Conservation (phyloP, 2,113 vertebrate species). For the Brachyistius frenatus region DNA sequence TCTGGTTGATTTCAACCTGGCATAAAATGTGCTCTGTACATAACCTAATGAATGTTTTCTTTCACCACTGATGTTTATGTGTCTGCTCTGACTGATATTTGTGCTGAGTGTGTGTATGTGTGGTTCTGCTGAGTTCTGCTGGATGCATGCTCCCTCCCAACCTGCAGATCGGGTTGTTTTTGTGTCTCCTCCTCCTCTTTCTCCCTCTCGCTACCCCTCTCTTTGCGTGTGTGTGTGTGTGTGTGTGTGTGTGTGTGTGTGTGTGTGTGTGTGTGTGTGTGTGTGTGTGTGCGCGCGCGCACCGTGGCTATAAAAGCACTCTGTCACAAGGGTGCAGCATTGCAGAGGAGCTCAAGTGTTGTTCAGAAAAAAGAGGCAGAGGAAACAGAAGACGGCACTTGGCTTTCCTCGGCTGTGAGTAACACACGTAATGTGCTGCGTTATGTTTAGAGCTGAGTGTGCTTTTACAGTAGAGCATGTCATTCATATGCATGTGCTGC, state of each 20-base stretch:
- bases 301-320: slow-evolving; percentile 55
- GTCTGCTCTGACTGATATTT: slow-evolving; percentile 38
- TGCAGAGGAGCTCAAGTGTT: slow-evolving; percentile 58
- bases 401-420: slow-evolving; percentile 56
- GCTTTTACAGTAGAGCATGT: neutral
- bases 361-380: slow-evolving; percentile 16
- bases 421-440: neutral
- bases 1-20: no score
- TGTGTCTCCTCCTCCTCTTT: slow-evolving; percentile 9
- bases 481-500: slow-evolving; percentile 1
- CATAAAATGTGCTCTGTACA: no score
- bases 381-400: slow-evolving; percentile 13
- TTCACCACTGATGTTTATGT: neutral
- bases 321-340: neutral
- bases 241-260: slow-evolving; percentile 14
- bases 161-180: slow-evolving; percentile 25
- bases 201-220: neutral
- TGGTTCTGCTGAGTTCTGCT: slow-evolving; percentile 56
- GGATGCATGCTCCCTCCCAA: slow-evolving; percentile 23
- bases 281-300: neutral
- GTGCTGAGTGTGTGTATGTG: slow-evolving; percentile 58
- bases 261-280: no score
- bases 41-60: neutral
- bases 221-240: slow-evolving; percentile 2
- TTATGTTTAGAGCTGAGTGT: neutral